Evolutionary conservation across 2,797 vertebrate species (phyloP), one percentile per base, ranked within the genome.

Genomic region (Malurus splendens): DNA sequence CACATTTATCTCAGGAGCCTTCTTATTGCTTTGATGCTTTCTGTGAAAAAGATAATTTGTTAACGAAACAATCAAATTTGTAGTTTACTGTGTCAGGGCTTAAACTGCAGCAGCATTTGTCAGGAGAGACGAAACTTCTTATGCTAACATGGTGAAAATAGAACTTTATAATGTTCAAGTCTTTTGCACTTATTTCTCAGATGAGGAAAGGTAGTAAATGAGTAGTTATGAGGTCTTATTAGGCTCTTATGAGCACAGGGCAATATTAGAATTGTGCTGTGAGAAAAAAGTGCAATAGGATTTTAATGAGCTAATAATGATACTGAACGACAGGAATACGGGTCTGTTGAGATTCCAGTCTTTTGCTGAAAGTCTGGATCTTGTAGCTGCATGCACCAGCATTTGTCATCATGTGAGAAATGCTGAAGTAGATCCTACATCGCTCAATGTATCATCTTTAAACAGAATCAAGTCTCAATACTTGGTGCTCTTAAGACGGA

Each of bases 11-110:
- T 87, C 65, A 22, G 52, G 55, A 68, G 61, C 27, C 13, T 52
- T 79, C 61, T 94, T 84, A 61, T 55, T 93, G 76, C 62, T 87
- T 74, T 60, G 89, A 89, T 79, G 68, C 50, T 76, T 76, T 93
- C 72, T 11, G 74, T 64, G 62, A 51, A 82, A 90, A 77, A 86
- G 72, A 24, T 60, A 66, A 44, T 41, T 73, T 90, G 70, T 75
- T 85, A 55, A 89, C 79, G 82, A 88, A 74, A 89, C 54, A 66
- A 64, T 55, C 25, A 74, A 62, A 91, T 74, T 61, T 5, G 2
- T 73, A 54, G 33, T 66, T 90, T 71, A 38, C 48, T 52, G 41
- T 79, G 36, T 77, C 85, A 66, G 44, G 41, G 33, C 45, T 89
- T 82, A 68, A 78, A 55, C 27, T 27, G 25, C 52, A 27, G 42